Base-by-base conservation (phyloP, 2,888 invertebrate species). In the Chymomyza amoena region DNA sequence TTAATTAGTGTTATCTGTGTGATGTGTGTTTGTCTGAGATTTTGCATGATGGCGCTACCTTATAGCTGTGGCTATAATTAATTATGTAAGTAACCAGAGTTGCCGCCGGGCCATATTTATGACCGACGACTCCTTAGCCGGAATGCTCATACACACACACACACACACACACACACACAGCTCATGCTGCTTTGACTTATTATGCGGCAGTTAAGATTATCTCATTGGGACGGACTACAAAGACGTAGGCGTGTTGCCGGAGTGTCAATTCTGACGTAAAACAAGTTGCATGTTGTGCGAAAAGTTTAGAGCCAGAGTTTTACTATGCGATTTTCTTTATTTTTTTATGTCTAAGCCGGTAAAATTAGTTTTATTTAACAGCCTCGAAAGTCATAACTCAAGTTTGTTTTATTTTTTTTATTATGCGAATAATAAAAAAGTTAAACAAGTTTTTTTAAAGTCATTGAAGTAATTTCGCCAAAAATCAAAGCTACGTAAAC, bases 21-120 rank as follows among this genome's bases (percentile, higher is more conserved):
- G 45, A 7, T 18, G 45, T 32, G 15, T 61, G 61, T 45, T 4
- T 45, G 39, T 45, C 13, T 45, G 39, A 45, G 39, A 45, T 45
- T 45, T 45, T 45, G 39, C 39, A 45, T 45, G 39, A 15, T 45
- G 39, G 39, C 39, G 39, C 39, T 45, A 45, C 39, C 13, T 45
- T 39, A 39, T 39, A 39, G 6, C 39, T 39, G 13, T 39, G 13
- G 6, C 39, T 39, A 67, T 76, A 82, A 87, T 88, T 87, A 87
- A 87, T 87, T 87, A 81, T 81, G 84, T 84, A 84, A 87, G 84
- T 84, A 84, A 85, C 78, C 70, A 73, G 60, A 67, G 36, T 54
- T 54, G 52, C 52, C 18, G 7, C 18, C 16, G 18, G 10, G 9
- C 52, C 18, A 9, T 6, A 18, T 18, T 16, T 18, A 54, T 54